These are phyloP conservation scores for Thysanoteuthis rhombus DNA, from an alignment of 2,888 invertebrate species.

Conservation along the genomic window DNA sequence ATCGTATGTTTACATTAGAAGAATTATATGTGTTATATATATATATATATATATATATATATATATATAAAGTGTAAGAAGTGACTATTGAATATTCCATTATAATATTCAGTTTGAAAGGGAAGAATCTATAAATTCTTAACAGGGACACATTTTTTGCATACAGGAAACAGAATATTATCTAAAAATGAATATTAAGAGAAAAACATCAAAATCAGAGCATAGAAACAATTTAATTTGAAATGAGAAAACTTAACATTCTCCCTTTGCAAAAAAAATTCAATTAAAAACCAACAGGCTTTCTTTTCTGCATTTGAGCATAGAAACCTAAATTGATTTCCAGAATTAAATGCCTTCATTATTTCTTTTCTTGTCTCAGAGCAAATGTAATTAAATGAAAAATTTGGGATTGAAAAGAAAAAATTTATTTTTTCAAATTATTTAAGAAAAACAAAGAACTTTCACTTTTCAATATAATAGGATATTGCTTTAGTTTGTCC, in stretches of 20 bases:
- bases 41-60: too few relatives aligned
- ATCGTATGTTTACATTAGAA: too few relatives aligned
- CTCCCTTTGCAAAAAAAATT: neutral
- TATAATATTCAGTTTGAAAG: neutral
- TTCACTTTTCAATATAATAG: neutral
- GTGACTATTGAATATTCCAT: neutral
- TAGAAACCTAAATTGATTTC: neutral
- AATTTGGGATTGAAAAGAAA: neutral
- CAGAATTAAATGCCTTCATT: neutral
- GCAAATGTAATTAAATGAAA: neutral
- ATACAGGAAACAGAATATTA: neutral
- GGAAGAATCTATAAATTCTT: neutral
- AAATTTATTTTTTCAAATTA: neutral
- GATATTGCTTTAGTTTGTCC: neutral
- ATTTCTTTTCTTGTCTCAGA: neutral
- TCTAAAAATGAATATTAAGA: too few relatives aligned
- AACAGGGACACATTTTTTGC: neutral
- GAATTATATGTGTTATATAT: too few relatives aligned
- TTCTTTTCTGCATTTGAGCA: neutral
- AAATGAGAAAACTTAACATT: neutral
- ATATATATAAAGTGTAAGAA: neutral
- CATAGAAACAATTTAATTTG: neutral
- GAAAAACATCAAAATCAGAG: neutral
- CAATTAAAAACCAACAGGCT: neutral
- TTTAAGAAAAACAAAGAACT: neutral